Base-by-base conservation (phyloP, 2,888 invertebrate species). In the Theristus sp. region DNA sequence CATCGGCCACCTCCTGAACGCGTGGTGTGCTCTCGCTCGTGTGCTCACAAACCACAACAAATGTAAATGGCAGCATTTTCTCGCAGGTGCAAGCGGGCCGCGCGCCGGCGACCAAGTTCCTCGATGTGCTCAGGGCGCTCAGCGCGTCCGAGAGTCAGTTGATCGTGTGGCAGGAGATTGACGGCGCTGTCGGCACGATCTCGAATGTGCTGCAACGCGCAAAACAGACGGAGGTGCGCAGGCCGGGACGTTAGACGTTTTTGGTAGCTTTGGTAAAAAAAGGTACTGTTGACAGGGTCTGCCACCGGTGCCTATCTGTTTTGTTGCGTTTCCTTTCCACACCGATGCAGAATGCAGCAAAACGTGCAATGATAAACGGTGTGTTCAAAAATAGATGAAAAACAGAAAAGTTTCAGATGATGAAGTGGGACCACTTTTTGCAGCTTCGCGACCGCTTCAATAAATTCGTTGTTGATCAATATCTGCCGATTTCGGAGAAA, bases 131-230 rank as follows among this genome's bases (percentile, higher is more conserved):
- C 71, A 82, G 84, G 68, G 87, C 89, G 0, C 91, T 84, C 74
- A 26, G 28, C 22, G 81, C 82, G 64, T 82, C 84, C 66, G 93
- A 93, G 75, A 84, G 83, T 47, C 85, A 90, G 75, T 91, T 85
- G 77, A 89, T 89, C 0, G 91, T 91, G 0, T 93, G 91, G 91
- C 84, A 84, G 17, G 84, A 84, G 1, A 83, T 89, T 65, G 82
- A 82, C 49, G 85, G 84, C 73, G 85, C 86, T 67, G 76, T 91
- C 60, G 81, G 82, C n/a, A 84, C 84, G 72, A 78, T 91, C 59
- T 82, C 82, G 61, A 81, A 82, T 56, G 78, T 91, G 30, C 78
- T 90, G 63, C 84, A 86, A 1, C 84, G 89, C 10, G 38, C 38
- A 10, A 20, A 38, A 38, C 10, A 38, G 10, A 38, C 10, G 38